Conservation (phyloP, 2,113 vertebrate genomes). For the Hippocampus mohnikei region DNA sequence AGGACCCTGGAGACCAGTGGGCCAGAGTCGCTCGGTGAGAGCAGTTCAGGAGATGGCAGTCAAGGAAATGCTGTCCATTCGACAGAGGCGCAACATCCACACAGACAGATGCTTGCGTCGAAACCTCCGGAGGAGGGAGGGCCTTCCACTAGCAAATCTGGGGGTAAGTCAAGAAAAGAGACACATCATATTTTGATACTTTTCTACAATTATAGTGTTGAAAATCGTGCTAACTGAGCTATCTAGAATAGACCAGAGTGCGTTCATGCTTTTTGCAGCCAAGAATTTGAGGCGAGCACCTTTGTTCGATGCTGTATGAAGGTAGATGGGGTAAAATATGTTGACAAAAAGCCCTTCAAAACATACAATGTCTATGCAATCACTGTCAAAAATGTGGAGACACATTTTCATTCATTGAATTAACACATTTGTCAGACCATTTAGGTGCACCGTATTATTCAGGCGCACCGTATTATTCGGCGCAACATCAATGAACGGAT, state of each 20-base stretch:
- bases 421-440: too few relatives aligned
- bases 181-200: slow-evolving; percentile 1
- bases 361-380: too few relatives aligned
- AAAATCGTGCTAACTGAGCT: slow-evolving; percentile 13
- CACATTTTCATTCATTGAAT: too few relatives aligned
- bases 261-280: background rate
- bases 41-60: slow-evolving; percentile 45
- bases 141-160: slow-evolving; percentile 55
- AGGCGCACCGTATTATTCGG: too few relatives aligned
- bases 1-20: slow-evolving; percentile 21
- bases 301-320: too few relatives aligned
- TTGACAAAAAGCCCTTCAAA: background rate
- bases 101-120: slow-evolving; percentile 68
- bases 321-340: background rate
- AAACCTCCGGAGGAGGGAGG: slow-evolving; percentile 76
- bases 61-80: slow-evolving; percentile 60
- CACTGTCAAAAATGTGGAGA: too few relatives aligned
- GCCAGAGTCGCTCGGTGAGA: slow-evolving; percentile 47
- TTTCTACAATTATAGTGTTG: slow-evolving; percentile 22
- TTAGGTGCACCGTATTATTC: too few relatives aligned
- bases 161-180: slow-evolving; percentile 70
- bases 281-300: background rate
- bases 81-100: slow-evolving; percentile 69
- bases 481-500: too few relatives aligned
- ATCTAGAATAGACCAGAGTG: background rate